Evolutionary conservation across 2,113 vertebrate species (phyloP).

Genomic region (Sebastes fasciatus): DNA sequence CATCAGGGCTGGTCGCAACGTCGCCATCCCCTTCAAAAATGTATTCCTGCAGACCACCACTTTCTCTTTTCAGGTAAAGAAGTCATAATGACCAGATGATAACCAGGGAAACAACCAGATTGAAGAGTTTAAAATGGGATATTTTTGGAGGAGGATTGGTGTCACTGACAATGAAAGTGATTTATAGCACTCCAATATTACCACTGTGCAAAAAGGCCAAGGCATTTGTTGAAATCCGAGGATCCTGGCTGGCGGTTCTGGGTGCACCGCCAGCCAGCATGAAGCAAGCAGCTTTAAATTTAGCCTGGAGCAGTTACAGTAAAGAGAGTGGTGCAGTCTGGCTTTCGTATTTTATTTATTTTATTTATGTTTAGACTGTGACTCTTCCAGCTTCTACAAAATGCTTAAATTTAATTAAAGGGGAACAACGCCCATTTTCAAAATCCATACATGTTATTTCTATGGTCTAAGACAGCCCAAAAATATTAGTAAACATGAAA

Average conservation of each 20-base stretch:
- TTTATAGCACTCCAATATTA: not conserved
- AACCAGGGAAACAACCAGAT: not conserved
- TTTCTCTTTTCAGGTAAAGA: constrained; percentile 78
- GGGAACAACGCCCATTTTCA: too few species aligned
- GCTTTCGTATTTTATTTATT: not conserved
- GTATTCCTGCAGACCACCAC: constrained; percentile 83
- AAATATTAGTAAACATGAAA: too few species aligned
- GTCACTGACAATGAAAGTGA: not conserved
- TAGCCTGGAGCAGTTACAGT: not conserved
- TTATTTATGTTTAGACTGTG: not conserved
- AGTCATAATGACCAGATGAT: not conserved
- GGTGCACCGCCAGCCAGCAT: not conserved
- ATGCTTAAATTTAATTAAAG: accelerated
- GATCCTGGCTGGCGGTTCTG: constrained; percentile 1
- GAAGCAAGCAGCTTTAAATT: constrained; percentile 7
- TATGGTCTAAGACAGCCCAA: too few species aligned
- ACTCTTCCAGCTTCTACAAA: not conserved
- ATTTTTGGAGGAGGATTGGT: not conserved
- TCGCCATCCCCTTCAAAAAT: constrained; percentile 91
- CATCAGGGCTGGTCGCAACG: constrained; percentile 78
- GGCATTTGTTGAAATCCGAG: not conserved
- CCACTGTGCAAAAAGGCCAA: not conserved
- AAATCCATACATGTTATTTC: too few species aligned
- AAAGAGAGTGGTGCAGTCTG: not conserved
- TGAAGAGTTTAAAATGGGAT: not conserved